Conservation (phyloP, 2,113 vertebrate genomes). For the sheep (Ovis aries) region ARS-UI_Ramb_v3.0 NC_056078.1:6369501-6370000, state of each 20-base stretch:
- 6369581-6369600: neutral
- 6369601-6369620: neutral
- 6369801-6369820: neutral
- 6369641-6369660: neutral
- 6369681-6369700: neutral
- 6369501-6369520: neutral
- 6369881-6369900: accelerated
- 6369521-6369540: neutral
- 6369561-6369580: neutral
- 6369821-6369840: neutral
- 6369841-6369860: neutral
- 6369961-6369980: neutral
- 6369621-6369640: neutral
- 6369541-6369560: neutral
- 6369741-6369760: neutral
- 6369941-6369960: neutral
- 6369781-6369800: neutral
- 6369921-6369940: neutral
- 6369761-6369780: neutral
- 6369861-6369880: neutral
- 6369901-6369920: neutral
- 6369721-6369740: neutral
- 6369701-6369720: neutral
- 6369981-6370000: neutral
- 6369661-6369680: neutral